Evolutionary conservation across 2,113 vertebrate genomes (phyloP).

Genomic region (Brachionichthys hirsutus): DNA sequence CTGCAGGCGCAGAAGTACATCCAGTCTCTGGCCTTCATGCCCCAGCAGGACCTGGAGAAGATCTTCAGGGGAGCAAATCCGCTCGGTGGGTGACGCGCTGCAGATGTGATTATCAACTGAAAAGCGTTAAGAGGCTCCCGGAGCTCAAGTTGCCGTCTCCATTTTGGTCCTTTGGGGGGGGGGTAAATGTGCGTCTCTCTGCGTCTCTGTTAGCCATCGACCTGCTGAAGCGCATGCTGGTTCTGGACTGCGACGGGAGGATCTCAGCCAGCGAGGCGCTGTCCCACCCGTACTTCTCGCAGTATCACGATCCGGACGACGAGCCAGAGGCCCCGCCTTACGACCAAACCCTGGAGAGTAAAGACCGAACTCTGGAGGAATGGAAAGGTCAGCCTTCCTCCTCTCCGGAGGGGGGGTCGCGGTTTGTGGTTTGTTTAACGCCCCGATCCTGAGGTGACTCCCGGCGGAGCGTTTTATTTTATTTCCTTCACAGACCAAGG

Average conservation of each 20-base stretch:
- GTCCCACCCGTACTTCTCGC: slow-evolving; percentile 92
- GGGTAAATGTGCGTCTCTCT: not conserved
- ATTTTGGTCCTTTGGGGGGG: not conserved
- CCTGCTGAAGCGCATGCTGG: slow-evolving; percentile 94
- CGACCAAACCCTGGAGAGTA: slow-evolving; percentile 91
- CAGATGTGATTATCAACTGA: slow-evolving; percentile 16
- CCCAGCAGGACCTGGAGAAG: slow-evolving; percentile 92
- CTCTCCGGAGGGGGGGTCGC: too few species aligned
- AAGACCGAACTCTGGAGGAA: slow-evolving; percentile 90
- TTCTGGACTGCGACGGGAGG: slow-evolving; percentile 93
- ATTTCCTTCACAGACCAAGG: too few species aligned
- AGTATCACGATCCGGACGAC: slow-evolving; percentile 94
- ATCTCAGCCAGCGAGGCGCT: slow-evolving; percentile 90
- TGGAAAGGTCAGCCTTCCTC: slow-evolving; percentile 86
- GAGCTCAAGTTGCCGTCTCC: slow-evolving; percentile 12
- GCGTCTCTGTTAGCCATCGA: slow-evolving; percentile 82
- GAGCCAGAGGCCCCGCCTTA: slow-evolving; percentile 91
- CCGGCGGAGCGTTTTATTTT: too few species aligned
- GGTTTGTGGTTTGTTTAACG: too few species aligned
- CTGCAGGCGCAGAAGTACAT: slow-evolving; percentile 95
- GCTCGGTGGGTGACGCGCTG: slow-evolving; percentile 79
- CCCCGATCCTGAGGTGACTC: too few species aligned
- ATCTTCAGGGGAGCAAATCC: slow-evolving; percentile 94
- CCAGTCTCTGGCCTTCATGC: slow-evolving; percentile 96
- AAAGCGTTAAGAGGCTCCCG: slow-evolving; percentile 5